Evolutionary conservation across 1,140 invertebrate genomes (phyloP), one percentile per base, ranked within the genome.

Genomic region (Zaprionus capensis): DNA sequence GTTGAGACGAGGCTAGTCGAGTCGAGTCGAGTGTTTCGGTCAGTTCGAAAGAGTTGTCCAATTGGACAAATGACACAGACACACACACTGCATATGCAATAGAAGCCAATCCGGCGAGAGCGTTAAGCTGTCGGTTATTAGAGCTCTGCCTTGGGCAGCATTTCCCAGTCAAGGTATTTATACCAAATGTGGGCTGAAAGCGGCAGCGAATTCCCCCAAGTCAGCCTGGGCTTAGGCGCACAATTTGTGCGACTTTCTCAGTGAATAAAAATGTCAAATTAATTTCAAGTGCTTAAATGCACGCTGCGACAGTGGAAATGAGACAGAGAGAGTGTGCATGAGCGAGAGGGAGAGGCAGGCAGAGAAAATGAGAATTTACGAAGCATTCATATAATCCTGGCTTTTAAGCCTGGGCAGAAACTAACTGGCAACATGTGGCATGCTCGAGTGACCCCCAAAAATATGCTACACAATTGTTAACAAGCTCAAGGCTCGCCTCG

Each of bases 401-500:
- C 64, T 66, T 66, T 66, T 64, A 64, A 49, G 38, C 58, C 57
- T 41, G 26, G 41, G 34, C 53, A 44, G 44, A 55, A 80, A 41
- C 41, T 70, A 46, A 58, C 63, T 67, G 36, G 44, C 73, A 77
- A 72, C 76, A 81, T 77, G 71, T 77, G 75, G 71, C 79, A 79
- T 66, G 70, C 71, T 85, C 53, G 67, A 85, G 55, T 85, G 82
- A 81, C 74, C 65, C 72, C 69, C 76, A 76, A 66, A 84, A 84
- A 81, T 85, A 87, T 82, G 80, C 69, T 79, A 80, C 81, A 83
- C 76, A 82, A 80, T 72, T 86, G 83, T 72, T 68, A 63, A 78
- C 70, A 75, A 59, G 49, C 36, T 34, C 53, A 59, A 56, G 57
- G 61, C 69, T 51, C 46, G 17, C 46, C 56, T 17, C 41, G 15